Percentiles rank a stretch among this genome's conserved stretches.
Evolutionary conservation across 2,113 vertebrate genomes (phyloP).

Genomic region (Mohoua ochrocephala): DNA sequence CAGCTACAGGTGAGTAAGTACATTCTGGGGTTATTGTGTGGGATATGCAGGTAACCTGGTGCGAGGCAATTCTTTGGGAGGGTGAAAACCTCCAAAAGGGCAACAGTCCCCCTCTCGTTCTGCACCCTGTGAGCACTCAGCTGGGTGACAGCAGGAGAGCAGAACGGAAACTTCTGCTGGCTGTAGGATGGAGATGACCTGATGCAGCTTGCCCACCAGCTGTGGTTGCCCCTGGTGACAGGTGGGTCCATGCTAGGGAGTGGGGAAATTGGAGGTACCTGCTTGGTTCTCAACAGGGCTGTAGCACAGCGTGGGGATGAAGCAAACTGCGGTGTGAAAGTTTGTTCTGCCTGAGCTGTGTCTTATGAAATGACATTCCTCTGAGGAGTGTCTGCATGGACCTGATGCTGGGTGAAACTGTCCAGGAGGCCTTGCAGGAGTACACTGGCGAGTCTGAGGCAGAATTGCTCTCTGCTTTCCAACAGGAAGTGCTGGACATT

Average conservation of each 20-base stretch:
- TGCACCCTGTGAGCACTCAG: rapidly evolving
- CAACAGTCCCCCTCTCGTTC: background rate
- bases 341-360: background rate
- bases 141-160: background rate
- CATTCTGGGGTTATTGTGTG: background rate
- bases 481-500: constrained; percentile 96
- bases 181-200: background rate
- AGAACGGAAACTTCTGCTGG: background rate
- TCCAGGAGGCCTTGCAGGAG: background rate
- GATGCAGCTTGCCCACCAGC: background rate
- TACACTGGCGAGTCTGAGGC: background rate
- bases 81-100: background rate
- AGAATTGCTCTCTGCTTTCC: background rate
- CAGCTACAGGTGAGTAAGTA: constrained; percentile 86
- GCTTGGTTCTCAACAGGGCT: background rate
- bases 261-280: background rate
- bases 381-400: background rate
- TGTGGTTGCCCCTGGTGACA: background rate
- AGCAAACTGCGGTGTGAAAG: background rate
- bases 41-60: background rate
- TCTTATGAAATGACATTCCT: background rate
- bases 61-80: background rate
- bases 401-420: background rate
- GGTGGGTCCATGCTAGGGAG: background rate
- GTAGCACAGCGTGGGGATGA: background rate